Percentiles rank a stretch among this genome's conserved stretches.
Conservation (phyloP, 1,140 invertebrate genomes). For the Papilio glaucus region DNA sequence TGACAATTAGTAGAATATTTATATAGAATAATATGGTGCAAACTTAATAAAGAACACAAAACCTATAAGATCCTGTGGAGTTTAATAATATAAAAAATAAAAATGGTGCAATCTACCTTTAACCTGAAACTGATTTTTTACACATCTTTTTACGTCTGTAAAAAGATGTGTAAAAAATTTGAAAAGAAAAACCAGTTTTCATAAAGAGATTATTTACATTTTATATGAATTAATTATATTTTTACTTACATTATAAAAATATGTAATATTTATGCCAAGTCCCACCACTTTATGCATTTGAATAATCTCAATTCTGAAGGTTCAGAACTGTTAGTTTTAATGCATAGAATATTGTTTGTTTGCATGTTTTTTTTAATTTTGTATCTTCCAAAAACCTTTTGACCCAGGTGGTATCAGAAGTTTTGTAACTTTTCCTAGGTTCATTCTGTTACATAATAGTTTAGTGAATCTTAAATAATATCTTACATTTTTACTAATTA, state of each 20-base stretch:
- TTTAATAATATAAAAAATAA: background rate
- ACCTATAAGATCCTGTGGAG: background rate
- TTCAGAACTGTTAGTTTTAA: background rate
- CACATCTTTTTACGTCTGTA: no score
- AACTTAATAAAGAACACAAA: background rate
- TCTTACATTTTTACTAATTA: constrained; percentile 15
- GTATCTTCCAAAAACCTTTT: constrained; percentile 1
- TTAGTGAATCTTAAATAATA: constrained; percentile 11
- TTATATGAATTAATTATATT: constrained; percentile 1
- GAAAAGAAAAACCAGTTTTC: background rate
- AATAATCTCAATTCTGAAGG: background rate
- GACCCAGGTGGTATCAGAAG: background rate
- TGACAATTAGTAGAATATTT: background rate
- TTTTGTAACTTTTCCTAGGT: constrained; percentile 20
- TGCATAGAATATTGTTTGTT: constrained; percentile 24
- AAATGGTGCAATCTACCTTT: constrained; percentile 4
- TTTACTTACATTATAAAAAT: background rate
- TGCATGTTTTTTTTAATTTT: constrained; percentile 15
- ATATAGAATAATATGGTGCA: background rate
- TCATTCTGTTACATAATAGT: constrained; percentile 32
- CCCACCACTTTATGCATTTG: constrained; percentile 13
- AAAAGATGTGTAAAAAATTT: background rate
- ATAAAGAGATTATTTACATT: background rate
- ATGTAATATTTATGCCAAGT: constrained; percentile 2
- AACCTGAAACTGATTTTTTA: background rate